Evolutionary conservation across 2,113 vertebrate genomes (phyloP).

Genomic region (Symphodus melops): DNA sequence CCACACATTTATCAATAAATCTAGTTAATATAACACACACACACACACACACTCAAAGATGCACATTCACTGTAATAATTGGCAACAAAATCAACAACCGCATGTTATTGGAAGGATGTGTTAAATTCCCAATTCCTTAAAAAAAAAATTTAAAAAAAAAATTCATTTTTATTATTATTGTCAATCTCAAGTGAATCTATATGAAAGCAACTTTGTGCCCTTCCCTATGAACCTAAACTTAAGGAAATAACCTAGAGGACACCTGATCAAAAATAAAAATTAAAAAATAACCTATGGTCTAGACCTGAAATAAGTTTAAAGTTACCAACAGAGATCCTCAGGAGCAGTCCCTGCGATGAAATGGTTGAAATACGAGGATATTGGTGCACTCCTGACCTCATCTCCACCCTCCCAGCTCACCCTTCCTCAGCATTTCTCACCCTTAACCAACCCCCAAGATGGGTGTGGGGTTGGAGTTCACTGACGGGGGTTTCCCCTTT

Average conservation of each 20-base stretch:
- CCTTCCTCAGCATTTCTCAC: constrained; percentile 59
- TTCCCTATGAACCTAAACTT: not conserved
- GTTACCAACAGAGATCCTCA: not conserved
- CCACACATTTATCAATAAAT: constrained; percentile 40
- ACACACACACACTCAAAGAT: not conserved
- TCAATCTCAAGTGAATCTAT: too few relatives aligned
- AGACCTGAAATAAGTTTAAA: constrained; percentile 35
- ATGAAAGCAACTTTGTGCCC: not conserved
- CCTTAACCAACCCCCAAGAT: constrained; percentile 52
- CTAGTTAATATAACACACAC: constrained; percentile 17
- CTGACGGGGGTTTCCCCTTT: constrained; percentile 72
- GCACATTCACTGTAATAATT: constrained; percentile 16
- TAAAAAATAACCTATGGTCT: constrained; percentile 13
- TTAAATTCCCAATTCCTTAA: not conserved
- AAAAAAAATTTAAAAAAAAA: too few relatives aligned
- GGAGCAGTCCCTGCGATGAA: not conserved
- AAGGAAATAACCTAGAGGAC: not conserved
- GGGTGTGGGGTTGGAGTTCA: constrained; percentile 62
- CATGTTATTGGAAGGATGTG: not conserved
- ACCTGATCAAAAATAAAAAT: constrained; percentile 8
- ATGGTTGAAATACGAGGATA: constrained; percentile 66
- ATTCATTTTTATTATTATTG: too few relatives aligned
- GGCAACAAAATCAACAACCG: constrained; percentile 7
- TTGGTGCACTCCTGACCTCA: constrained; percentile 58
- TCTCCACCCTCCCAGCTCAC: constrained; percentile 35